Evolutionary conservation across 2,888 invertebrate species (phyloP), one percentile per base, ranked within the genome.

Genomic region (Stenchaetothrips biformis): DNA sequence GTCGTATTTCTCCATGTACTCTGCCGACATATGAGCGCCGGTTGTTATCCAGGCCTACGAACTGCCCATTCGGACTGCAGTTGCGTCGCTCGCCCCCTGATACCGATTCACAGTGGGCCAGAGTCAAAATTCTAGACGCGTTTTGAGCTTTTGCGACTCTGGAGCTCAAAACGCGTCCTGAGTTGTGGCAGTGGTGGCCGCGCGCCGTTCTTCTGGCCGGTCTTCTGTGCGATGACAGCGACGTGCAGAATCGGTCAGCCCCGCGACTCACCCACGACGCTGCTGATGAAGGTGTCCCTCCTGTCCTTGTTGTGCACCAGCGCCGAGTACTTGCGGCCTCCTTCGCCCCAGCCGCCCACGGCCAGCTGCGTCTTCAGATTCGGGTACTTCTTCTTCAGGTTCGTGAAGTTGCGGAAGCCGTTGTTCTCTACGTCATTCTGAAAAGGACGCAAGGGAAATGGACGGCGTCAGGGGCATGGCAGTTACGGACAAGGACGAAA

Each of bases 341-440:
- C 96, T 85, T 96, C 96, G 0, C 92, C 96, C 96, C 96, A 96
- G 0, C 96, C 96, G 0, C 96, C 96, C 0, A 96, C 93, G 0
- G 96, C 96, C 0, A 96, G 89, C 87, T 91, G 90, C 77, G 94
- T 90, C 86, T 95, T 95, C 9, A 95, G 88, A 48, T 90, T 86
- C 0, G 95, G 95, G 86, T 93, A 90, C 59, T 90, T 90, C 48
- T 90, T 87, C 81, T 92, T 92, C 25, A 96, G 87, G 18, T 90
- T 88, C 0, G 94, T 95, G 86, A 96, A 96, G 85, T 94, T 94
- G 79, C 88, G 89, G 87, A 94, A 96, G 0, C 95, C 95, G 84
- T 88, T 90, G 85, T 93, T 89, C 0, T 92, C 91, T 6, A 94
- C 88, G 85, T 95, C 95, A 85, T 94, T 84, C 92, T 92, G 85